Evolutionary conservation across 2,888 invertebrate genomes (phyloP).

Genomic region (Candidula unifasciata): DNA sequence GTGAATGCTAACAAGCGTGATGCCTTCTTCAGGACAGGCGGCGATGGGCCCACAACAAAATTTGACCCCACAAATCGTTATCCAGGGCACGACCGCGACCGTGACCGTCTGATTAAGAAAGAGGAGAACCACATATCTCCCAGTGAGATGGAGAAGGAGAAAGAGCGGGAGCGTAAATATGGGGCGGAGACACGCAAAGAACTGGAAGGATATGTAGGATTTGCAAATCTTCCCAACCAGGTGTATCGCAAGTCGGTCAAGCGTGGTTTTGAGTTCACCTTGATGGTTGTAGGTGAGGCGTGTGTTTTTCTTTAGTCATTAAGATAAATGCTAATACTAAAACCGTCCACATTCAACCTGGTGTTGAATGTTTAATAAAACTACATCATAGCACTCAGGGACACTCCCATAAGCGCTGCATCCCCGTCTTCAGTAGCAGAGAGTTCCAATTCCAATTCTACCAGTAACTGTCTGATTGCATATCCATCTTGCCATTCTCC

Average conservation of each 20-base stretch:
- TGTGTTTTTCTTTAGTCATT: slow-evolving; percentile 72
- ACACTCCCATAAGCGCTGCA: too few relatives aligned
- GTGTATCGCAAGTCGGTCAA: slow-evolving; percentile 76
- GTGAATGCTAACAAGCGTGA: slow-evolving; percentile 73
- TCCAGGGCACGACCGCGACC: slow-evolving; percentile 59
- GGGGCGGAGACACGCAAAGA: slow-evolving; percentile 62
- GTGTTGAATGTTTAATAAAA: not conserved
- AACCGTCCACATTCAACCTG: not conserved
- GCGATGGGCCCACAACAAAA: slow-evolving; percentile 62
- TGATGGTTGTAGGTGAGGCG: slow-evolving; percentile 82
- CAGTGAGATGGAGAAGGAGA: slow-evolving; percentile 50
- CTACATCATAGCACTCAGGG: not conserved
- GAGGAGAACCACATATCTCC: slow-evolving; percentile 53
- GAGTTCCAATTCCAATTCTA: too few relatives aligned
- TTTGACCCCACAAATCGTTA: slow-evolving; percentile 70
- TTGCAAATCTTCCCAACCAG: slow-evolving; percentile 75
- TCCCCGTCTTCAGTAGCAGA: too few relatives aligned
- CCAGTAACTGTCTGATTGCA: too few relatives aligned
- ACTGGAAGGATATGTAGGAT: slow-evolving; percentile 74
- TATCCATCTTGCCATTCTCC: too few relatives aligned
- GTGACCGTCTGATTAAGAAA: slow-evolving; percentile 59
- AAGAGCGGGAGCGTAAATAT: slow-evolving; percentile 54
- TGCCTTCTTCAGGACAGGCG: slow-evolving; percentile 69
- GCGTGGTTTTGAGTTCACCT: slow-evolving; percentile 74
- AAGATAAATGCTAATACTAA: not conserved